phyloP scores from a whole-genome alignment of 2,113 vertebrate species.

The Larimichthys crocea region DNA sequence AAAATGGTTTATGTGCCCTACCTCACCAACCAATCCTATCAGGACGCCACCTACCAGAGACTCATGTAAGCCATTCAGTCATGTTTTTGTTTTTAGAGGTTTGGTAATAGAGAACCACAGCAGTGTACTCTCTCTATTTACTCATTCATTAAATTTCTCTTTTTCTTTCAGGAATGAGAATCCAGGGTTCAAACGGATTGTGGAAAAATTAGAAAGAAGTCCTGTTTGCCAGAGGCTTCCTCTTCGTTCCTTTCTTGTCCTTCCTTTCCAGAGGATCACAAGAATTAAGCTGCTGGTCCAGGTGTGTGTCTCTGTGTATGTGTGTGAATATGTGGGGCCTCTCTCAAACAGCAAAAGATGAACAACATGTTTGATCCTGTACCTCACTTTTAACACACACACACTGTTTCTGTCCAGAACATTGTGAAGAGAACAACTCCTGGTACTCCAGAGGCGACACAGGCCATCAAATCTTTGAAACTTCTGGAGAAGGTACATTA shows the following conservation, averaged over 20 bases:
- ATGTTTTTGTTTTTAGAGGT: neutral
- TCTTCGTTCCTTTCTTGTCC: constrained; percentile 96
- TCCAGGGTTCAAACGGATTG: constrained; percentile 87
- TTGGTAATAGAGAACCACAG: neutral
- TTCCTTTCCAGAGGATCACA: constrained; percentile 97
- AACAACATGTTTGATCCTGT: neutral
- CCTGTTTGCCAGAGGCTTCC: constrained; percentile 93
- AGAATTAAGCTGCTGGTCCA: constrained; percentile 96
- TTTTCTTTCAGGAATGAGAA: constrained; percentile 86
- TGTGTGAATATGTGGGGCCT: neutral
- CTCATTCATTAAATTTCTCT: neutral
- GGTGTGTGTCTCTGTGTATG: constrained; percentile 78
- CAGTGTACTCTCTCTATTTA: neutral
- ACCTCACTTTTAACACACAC: neutral
- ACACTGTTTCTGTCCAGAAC: constrained; percentile 85
- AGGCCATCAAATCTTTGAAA: constrained; percentile 91
- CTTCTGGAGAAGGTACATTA: constrained; percentile 90
- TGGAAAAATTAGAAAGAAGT: constrained; percentile 92
- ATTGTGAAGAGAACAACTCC: constrained; percentile 93
- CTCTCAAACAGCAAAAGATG: neutral
- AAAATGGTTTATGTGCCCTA: constrained; percentile 94
- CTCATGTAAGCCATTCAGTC: constrained; percentile 87
- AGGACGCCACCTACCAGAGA: constrained; percentile 93
- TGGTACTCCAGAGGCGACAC: constrained; percentile 88
- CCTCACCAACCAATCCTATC: constrained; percentile 97